Percentiles rank a stretch among this genome's conserved stretches.
Conservation (phyloP, 2,888 invertebrate species). For the Timandra comae region DNA sequence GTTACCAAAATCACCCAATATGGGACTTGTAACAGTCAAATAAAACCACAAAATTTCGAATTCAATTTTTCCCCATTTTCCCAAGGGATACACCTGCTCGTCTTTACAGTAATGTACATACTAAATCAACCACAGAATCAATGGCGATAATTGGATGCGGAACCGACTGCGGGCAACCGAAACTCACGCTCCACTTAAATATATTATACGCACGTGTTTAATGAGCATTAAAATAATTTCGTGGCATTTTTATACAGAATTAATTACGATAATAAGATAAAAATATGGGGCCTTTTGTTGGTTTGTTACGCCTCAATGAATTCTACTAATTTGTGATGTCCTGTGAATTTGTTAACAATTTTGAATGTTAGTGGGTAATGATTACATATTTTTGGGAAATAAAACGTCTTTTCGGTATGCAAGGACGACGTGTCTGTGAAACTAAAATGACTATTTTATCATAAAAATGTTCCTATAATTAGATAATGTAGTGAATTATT, state of each 20-base stretch:
- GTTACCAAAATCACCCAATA: too few relatives aligned
- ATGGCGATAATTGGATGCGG: constrained; percentile 67
- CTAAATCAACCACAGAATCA: constrained; percentile 59
- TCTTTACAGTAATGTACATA: constrained; percentile 22
- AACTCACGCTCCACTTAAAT: constrained; percentile 46
- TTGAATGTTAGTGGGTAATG: too few relatives aligned
- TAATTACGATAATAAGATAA: constrained; percentile 68
- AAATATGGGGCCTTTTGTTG: constrained; percentile 52
- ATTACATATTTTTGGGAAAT: too few relatives aligned
- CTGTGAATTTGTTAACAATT: constrained; percentile 39
- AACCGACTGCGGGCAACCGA: constrained; percentile 46
- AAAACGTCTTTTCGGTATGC: too few relatives aligned
- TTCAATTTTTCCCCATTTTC: constrained; percentile 10
- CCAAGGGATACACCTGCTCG: constrained; percentile 45
- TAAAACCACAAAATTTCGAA: too few relatives aligned
- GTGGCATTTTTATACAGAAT: constrained; percentile 66
- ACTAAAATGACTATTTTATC: too few relatives aligned
- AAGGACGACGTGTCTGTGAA: too few relatives aligned
- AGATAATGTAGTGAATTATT: too few relatives aligned
- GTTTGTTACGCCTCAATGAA: constrained; percentile 53
- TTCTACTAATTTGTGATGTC: constrained; percentile 68
- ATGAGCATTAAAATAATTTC: constrained; percentile 67
- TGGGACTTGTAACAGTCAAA: too few relatives aligned
- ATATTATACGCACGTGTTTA: constrained; percentile 70
- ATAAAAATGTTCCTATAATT: too few relatives aligned